Evolutionary conservation across 2,797 vertebrate species (phyloP), one percentile per base, ranked within the genome.

Genomic region (Hydrolagus colliei): DNA sequence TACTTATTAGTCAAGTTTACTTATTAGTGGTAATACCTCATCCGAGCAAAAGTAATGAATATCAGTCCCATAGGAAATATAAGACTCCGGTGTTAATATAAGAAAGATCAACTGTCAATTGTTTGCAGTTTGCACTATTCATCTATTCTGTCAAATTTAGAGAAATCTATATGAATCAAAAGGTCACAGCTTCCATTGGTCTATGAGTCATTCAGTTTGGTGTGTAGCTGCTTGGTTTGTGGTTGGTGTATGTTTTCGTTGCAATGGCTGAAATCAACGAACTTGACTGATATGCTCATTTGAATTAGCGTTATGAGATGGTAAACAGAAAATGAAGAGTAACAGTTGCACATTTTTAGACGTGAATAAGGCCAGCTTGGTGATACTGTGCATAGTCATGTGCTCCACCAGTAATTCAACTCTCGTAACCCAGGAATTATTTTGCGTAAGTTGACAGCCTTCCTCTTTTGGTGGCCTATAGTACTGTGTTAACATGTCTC

Each of bases 401-500:
- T 87, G 90, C 72, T 87, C 88, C 86, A 0, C 32, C 85, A 87
- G 77, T 88, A 90, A 89, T 86, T 87, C 87, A 85, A 87, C 88
- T 90, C 87, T 86, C 88, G 91, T 89, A 88, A 86, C 75, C 87
- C 78, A 88, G 88, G 90, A 91, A 89, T 92, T 89, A 89, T 91
- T 93, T 93, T 95, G 92, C 94, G 93, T 96, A 95, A 95, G 91
- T 89, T 94, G 94, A 95, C 95, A 94, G 91, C 91, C 92, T 91
- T 87, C 79, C 79, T 84, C 27, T 84, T 92, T 92, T 88, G 93
- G 92, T 93, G 90, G 91, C 92, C 89, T 91, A 92, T 94, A 96
- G 93, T 95, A 94, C 95, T 95, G 91, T 93, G 94, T 95, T 93
- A 93, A 96, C 94, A 93, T 96, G 95, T 93, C 95, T 92, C 92